Base-by-base conservation (phyloP, 37 sponge, comb jelly and placozoan species). In the Cladorhizidae sp. region DNA sequence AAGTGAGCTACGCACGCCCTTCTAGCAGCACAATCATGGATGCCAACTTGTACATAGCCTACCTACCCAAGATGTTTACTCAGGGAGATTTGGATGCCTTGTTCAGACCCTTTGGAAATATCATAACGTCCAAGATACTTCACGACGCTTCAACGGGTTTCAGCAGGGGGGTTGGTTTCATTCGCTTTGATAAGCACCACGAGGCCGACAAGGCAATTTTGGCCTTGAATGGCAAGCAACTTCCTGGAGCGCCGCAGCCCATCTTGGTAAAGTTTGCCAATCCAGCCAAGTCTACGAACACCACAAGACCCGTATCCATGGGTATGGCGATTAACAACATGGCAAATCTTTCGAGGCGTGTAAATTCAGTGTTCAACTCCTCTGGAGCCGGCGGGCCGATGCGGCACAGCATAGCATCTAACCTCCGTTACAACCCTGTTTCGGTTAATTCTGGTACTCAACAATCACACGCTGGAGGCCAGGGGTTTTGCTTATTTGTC, bases 1-100 rank as follows among this genome's bases (percentile, higher is more conserved):
- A 96, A 86, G 97, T 96, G 41, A 96, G 94, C 75, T 90, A 91
- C 39, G 97, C 97, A 3, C 77, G 97, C 0, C 97, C 97, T 18
- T 96, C 97, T 0, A 84, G 85, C 17, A 38, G 67, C n/a, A 75
- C 74, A 20, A 96, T 96, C 32, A 96, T 93, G 75, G 91, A 96
- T 40, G 94, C 97, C 57, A 96, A 96, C 63, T 80, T 96, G 33
- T 96, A 96, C 76, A 69, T 96, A 18, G 90, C 93, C 50, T 81
- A 91, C 40, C 67, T 96, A 0, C 97, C 97, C 42, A 82, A 82
- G 57, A 85, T 57, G 6, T 85, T 67, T 76, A 75, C 83, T 15
- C 86, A 83, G 59, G 68, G 31, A 9, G 93, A 89, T 20, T 57
- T 96, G 22, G 87, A 92, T 12, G 80, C 58, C 21, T 29, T 93